These are phyloP conservation scores for Sitobion miscanthi DNA, from an alignment of 1,140 invertebrate genomes.

Conservation along the genomic window DNA sequence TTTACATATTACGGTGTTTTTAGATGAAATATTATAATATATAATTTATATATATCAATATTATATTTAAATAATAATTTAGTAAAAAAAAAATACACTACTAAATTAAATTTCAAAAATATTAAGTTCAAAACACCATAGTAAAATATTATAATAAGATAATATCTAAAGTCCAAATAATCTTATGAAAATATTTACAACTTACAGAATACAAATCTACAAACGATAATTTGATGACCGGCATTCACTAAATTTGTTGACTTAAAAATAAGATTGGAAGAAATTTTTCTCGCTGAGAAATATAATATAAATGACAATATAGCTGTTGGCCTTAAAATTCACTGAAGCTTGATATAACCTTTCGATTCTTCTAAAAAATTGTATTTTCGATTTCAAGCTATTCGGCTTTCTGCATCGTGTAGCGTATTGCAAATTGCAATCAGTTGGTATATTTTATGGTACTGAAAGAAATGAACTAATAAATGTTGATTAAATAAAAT, in stretches of 20 bases:
- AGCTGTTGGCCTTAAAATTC: background rate
- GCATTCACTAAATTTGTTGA: background rate
- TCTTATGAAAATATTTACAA: background rate
- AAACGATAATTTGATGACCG: background rate
- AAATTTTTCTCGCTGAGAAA: background rate
- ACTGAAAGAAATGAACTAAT: background rate
- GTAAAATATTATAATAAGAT: background rate
- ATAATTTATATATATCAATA: too few species aligned
- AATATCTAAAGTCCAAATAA: background rate
- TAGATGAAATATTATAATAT: too few species aligned
- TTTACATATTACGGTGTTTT: background rate
- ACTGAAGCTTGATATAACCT: conserved; percentile 36
- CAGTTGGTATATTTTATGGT: background rate
- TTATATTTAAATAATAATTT: too few species aligned
- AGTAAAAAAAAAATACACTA: too few species aligned
- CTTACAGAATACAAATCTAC: background rate
- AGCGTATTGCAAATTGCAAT: background rate
- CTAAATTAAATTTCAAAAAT: too few species aligned
- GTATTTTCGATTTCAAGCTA: background rate
- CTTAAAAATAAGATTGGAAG: background rate
- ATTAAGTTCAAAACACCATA: background rate
- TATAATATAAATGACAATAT: background rate
- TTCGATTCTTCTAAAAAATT: conserved; percentile 4
- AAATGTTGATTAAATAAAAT: background rate
- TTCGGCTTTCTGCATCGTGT: conserved; percentile 8